Conservation (phyloP, 2,113 vertebrate species). For the Calcarius ornatus region DNA sequence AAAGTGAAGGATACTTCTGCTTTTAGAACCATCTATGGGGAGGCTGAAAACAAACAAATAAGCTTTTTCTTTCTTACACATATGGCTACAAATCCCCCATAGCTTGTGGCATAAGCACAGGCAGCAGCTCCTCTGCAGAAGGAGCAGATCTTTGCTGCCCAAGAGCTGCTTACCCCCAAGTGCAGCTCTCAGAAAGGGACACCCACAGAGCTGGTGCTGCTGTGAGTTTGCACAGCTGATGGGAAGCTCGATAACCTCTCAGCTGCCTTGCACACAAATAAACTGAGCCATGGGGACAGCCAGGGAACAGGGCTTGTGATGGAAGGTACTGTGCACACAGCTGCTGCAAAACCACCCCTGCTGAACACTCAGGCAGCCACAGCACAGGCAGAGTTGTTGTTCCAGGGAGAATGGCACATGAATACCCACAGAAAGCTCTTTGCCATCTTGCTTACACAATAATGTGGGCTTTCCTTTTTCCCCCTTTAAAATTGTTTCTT, state of each 20-base stretch:
- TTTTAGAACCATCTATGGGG: not conserved
- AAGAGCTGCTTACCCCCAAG: not conserved
- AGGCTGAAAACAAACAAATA: not conserved
- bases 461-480: not conserved
- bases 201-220: not conserved
- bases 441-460: not conserved
- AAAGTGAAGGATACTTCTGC: not conserved
- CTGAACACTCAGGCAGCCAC: not conserved
- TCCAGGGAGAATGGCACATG: not conserved
- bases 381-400: not conserved
- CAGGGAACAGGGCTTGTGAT: not conserved
- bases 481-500: not conserved
- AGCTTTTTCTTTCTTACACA: not conserved
- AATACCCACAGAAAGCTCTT: not conserved
- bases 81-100: not conserved
- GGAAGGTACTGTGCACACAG: not conserved
- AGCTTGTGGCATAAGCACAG: not conserved
- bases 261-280: conserved; percentile 32
- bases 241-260: not conserved
- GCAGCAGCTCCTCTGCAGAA: not conserved
- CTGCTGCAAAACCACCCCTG: not conserved
- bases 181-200: not conserved
- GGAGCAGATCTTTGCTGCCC: not conserved
- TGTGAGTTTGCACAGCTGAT: conserved; percentile 42
- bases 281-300: not conserved